Base-by-base conservation (phyloP, 2,888 invertebrate genomes). In the Dorcus hopei region DNA sequence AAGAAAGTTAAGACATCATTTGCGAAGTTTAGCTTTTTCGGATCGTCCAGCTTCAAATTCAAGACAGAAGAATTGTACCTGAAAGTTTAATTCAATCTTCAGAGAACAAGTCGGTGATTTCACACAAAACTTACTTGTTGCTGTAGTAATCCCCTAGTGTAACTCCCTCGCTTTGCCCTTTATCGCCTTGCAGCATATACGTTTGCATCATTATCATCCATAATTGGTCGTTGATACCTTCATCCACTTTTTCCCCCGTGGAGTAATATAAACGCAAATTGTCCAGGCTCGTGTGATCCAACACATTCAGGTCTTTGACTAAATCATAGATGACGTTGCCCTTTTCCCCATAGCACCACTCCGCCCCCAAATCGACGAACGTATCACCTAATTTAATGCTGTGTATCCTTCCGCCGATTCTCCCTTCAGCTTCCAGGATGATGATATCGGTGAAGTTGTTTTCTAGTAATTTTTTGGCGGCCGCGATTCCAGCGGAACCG, bases 401-500 rank as follows among this genome's bases (percentile, higher is more conserved):
- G 43, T 69, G 56, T 45, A 68, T 66, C 52, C 79, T 61, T 9
- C 79, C 79, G n/a, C 78, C 78, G 23, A 78, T 74, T 38, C 77
- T 68, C 58, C 74, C 69, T 67, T 76, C 74, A 3, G 77, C 79
- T 65, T 79, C 79, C 55, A 77, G 73, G 61, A 86, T 76, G 4
- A 72, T 78, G 6, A 86, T 65, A 67, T 83, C 76, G 40, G 72
- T 70, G 9, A 81, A 70, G n/a, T 81, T 81, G 64, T 76, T 77
- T 66, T 81, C 76, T 9, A 80, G 63, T 14, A 85, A 71, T 58
- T 76, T 75, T 9, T 77, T 72, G 23, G 83, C 83, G 23, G 84
- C 82, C 11, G 84, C 80, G 54, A 85, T 76, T 4, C 85, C 85
- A 33, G 84, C 74, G 16, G 81, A 80, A 19, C 85, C 85, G 42